These are phyloP conservation scores for Penaeus chinensis DNA, from an alignment of 1,140 invertebrate genomes.

Conservation along the genomic window DNA sequence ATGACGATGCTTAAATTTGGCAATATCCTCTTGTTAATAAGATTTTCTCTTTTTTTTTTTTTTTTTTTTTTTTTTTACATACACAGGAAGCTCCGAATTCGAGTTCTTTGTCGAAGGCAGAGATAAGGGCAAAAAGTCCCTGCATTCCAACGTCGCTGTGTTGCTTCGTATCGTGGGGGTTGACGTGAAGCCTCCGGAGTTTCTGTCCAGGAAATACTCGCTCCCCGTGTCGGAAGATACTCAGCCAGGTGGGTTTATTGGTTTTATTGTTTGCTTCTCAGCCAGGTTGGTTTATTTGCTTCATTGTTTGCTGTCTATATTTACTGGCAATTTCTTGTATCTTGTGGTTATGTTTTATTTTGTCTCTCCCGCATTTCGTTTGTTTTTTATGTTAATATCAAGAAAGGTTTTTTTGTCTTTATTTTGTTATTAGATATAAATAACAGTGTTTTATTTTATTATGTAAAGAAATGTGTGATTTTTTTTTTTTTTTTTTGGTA, in stretches of 20 bases:
- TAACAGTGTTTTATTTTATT: no score
- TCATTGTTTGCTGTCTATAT: background rate
- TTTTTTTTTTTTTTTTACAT: conserved; percentile 47
- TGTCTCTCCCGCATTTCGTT: background rate
- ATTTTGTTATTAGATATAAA: no score
- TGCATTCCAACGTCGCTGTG: conserved; percentile 83
- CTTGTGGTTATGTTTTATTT: background rate
- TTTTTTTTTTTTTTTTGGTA: no score
- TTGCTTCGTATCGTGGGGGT: conserved; percentile 77
- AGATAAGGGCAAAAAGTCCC: conserved; percentile 78
- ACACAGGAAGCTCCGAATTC: conserved; percentile 81
- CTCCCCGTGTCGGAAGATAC: conserved; percentile 63
- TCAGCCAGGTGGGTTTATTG: conserved; percentile 45
- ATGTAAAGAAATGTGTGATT: no score
- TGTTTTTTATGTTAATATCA: no score
- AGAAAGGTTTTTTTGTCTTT: no score
- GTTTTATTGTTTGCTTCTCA: background rate
- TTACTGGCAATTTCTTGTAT: background rate
- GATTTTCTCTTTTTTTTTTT: no score
- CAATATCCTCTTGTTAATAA: no score
- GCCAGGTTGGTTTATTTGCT: background rate
- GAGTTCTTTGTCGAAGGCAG: conserved; percentile 89
- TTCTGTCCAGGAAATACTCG: conserved; percentile 80
- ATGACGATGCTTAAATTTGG: no score
- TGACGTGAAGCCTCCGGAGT: conserved; percentile 68